Evolutionary conservation across 2,888 invertebrate species (phyloP), one percentile per base, ranked within the genome.

Genomic region (Maniola hyperantus): DNA sequence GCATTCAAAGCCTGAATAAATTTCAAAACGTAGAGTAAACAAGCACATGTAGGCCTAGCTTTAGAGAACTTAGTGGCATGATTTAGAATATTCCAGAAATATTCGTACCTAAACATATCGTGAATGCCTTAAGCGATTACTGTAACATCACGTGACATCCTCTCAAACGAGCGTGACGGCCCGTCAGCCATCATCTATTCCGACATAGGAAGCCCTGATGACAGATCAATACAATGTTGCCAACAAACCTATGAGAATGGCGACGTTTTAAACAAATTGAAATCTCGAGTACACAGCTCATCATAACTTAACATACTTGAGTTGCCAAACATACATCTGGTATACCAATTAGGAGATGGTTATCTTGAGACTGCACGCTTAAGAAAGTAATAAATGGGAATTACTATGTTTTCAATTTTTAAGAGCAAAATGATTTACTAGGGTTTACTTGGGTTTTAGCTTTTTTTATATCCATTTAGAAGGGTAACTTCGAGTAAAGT

Each of bases 201-300:
- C 64, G 58, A 44, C 51, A 50, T 64, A 53, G 42, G 64, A 60
- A 55, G n/a, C 13, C n/a, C 36, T 18, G 67, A 66, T 51, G 67
- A 72, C 62, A 59, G 62, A 68, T 58, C 46, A 34, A 46, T 62
- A 61, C 70, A 69, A 66, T 67, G 66, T 59, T 65, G 66, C 75
- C 76, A 77, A 71, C 72, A 63, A 67, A 63, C 51, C 34, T 44
- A 15, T 34, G 33, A n/a, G 39, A 39, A 62, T 50, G 60, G 48
- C 44, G 18, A 61, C 42, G 55, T 61, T 57, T 39, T 36, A 61
- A 63, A 20, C 54, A 34, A 61, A 42, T 57, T 20, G 34, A 53
- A 48, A 55, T 48, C 53, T 66, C 48, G 34, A 54, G 46, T 61
- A 34, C 54, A 54, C 36, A 15, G 55, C 55, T 26, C 55, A 65